A percentile compares a stretch with the other conserved stretches of the same genome.
Evolutionary conservation across 2,113 vertebrate species (phyloP).

Genomic region (Dryoscopus gambensis): DNA sequence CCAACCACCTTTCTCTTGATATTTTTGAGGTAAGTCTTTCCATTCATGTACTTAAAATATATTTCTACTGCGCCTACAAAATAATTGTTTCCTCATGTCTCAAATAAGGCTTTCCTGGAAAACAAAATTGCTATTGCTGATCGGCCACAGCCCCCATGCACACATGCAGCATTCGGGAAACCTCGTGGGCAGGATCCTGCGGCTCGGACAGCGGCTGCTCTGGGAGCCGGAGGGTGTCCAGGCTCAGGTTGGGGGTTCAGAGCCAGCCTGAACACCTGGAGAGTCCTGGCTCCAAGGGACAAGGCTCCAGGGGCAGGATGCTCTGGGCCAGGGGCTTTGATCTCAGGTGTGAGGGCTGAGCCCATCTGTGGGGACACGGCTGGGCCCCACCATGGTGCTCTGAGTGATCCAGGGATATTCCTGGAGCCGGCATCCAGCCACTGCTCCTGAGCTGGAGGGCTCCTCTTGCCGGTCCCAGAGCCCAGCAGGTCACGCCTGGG

Average conservation of each 20-base stretch:
- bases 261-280: neutral
- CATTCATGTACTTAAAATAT: neutral
- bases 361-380: fast-evolving
- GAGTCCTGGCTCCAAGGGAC: neutral
- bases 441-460: neutral
- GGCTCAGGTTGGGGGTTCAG: neutral
- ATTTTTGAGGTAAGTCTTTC: slow-evolving; percentile 70
- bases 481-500: neutral
- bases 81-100: slow-evolving; percentile 34
- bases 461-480: neutral
- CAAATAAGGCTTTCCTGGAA: slow-evolving; percentile 71
- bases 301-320: neutral
- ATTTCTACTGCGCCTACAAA: slow-evolving; percentile 54
- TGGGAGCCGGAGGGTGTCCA: neutral
- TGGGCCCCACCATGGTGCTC: neutral
- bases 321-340: neutral
- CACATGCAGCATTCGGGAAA: slow-evolving; percentile 67
- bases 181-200: neutral
- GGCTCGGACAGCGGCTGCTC: neutral
- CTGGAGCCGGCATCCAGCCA: fast-evolving
- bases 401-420: neutral
- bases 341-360: fast-evolving
- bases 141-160: slow-evolving; percentile 63
- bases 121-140: slow-evolving; percentile 52
- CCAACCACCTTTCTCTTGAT: neutral